Percentiles rank a stretch among this genome's conserved stretches.
Evolutionary conservation across 1,140 invertebrate species (phyloP).

Genomic region (Parapsyche elsis): DNA sequence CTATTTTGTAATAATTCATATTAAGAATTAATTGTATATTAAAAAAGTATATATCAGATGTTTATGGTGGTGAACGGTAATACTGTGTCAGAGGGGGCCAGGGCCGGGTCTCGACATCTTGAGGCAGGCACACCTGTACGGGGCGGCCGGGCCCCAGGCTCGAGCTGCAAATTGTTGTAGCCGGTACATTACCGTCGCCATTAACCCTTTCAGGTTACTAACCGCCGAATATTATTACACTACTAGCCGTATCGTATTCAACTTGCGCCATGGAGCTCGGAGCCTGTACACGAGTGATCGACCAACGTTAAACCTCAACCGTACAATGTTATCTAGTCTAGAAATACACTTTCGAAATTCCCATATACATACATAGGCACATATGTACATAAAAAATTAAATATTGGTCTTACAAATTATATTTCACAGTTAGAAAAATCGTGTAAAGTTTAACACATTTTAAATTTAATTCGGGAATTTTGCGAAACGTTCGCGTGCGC

Average conservation of each 20-base stretch:
- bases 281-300: no score
- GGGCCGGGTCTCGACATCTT: constrained; percentile 19
- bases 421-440: not conserved
- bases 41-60: not conserved
- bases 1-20: no score
- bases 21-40: no score
- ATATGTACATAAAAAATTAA: not conserved
- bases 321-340: no score
- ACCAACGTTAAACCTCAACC: no score
- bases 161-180: constrained; percentile 38
- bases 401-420: not conserved
- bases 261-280: no score
- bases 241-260: not conserved
- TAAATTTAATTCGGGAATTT: not conserved
- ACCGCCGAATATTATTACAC: constrained; percentile 37
- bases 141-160: constrained; percentile 23
- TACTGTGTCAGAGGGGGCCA: not conserved
- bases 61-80: not conserved
- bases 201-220: constrained; percentile 25
- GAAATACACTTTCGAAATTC: not conserved
- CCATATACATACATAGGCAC: not conserved
- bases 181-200: constrained; percentile 33
- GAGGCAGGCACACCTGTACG: constrained; percentile 35
- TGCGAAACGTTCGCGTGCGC: not conserved
- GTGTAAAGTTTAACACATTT: not conserved